Evolutionary conservation across 1,140 invertebrate genomes (phyloP).

Genomic region (Tenebrio molitor): DNA sequence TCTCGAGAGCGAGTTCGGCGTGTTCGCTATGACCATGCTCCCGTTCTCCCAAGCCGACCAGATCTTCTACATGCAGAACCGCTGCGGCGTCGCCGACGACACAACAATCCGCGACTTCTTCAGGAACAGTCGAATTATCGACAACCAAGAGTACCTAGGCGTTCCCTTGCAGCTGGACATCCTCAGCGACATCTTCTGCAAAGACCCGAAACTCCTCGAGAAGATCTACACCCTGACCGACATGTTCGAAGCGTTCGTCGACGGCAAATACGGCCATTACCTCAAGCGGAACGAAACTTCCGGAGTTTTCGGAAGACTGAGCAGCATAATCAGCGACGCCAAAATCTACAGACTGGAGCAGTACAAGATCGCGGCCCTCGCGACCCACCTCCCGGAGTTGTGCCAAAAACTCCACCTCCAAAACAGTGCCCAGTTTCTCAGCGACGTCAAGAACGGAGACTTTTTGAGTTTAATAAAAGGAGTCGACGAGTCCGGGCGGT

Average conservation of each 20-base stretch:
- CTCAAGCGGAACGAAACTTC: neutral
- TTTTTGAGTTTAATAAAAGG: neutral
- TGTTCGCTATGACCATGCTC: neutral
- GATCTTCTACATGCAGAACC: neutral
- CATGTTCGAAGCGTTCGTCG: neutral
- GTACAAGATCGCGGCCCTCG: conserved; percentile 6
- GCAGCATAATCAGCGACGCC: neutral
- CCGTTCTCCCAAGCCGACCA: neutral
- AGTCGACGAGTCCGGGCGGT: neutral
- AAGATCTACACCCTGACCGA: neutral
- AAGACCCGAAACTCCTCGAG: neutral
- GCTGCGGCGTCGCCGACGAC: neutral
- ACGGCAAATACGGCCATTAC: conserved; percentile 2
- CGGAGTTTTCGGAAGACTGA: neutral
- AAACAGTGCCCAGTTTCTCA: neutral
- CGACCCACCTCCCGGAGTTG: neutral
- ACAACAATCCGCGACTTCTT: neutral
- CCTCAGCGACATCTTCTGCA: neutral
- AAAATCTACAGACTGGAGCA: neutral
- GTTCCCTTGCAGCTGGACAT: conserved; percentile 2
- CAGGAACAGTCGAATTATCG: neutral
- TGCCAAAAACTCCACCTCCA: neutral
- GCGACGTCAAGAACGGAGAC: neutral
- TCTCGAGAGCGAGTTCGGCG: neutral
- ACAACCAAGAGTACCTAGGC: conserved; percentile 1